Evolutionary conservation across 1,140 invertebrate species (phyloP).

Genomic region (Luehdorfia chinensis): DNA sequence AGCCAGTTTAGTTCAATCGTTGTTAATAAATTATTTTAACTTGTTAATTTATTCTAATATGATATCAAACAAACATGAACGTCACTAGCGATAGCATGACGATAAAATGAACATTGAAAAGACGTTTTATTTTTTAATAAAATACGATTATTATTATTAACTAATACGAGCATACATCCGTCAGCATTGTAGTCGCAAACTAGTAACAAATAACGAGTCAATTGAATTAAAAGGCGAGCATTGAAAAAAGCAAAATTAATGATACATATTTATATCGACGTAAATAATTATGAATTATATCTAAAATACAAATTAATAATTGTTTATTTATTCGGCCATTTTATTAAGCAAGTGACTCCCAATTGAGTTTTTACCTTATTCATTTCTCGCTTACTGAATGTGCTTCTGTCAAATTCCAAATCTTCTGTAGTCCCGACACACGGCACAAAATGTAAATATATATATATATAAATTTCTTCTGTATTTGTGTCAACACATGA

Average conservation of each 20-base stretch:
- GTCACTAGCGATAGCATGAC: not conserved
- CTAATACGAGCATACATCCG: not conserved
- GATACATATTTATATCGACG: constrained; percentile 19
- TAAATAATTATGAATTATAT: constrained; percentile 3
- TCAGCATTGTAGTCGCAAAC: constrained; percentile 25
- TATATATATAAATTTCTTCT: constrained; percentile 46
- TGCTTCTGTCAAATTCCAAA: constrained; percentile 23
- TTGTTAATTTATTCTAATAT: constrained; percentile 24
- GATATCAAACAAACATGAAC: not conserved
- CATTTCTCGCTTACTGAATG: constrained; percentile 15
- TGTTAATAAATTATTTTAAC: constrained; percentile 29
- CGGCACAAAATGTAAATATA: constrained; percentile 36
- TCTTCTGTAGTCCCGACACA: constrained; percentile 18
- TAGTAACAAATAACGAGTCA: constrained; percentile 59
- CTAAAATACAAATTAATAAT: constrained; percentile 1
- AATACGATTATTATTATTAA: not conserved
- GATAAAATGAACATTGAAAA: constrained; percentile 10
- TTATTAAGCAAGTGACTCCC: constrained; percentile 12
- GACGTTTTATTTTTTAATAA: constrained; percentile 5
- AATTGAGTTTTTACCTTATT: not conserved
- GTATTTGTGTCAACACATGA: constrained; percentile 65
- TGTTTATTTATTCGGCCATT: constrained; percentile 4
- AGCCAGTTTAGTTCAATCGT: constrained; percentile 31
- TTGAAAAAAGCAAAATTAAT: constrained; percentile 27
- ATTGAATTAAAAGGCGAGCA: constrained; percentile 44